Evolutionary conservation across 2,113 vertebrate species (phyloP), one percentile per base, ranked within the genome.

Genomic region (Myotis brandtii): DNA sequence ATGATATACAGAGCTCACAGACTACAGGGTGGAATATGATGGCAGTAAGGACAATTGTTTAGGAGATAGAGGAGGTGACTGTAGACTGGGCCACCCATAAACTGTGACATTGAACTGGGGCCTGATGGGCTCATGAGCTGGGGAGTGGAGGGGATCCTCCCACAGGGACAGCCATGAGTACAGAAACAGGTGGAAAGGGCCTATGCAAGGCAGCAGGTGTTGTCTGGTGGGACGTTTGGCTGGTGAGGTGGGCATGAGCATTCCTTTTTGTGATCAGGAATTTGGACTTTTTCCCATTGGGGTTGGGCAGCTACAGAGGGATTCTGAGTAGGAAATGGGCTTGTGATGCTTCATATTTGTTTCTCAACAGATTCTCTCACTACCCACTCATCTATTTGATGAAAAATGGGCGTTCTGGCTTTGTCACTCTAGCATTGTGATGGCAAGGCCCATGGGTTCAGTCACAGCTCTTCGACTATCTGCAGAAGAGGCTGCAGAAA

Each of bases 391-490:
- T 20, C 62, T 17, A 23, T 32, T 67, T 87, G 75, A 76, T 43
- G 72, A 27, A 80, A 83, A 87, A 34, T 7, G 11, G n/a, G 9
- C 0, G 0, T 52, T 66, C 37, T 48, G 64, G 23, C 48, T 25
- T 23, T n/a, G 34, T 23, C 0, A 0, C 37, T 90, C 16, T 32
- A 27, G 25, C 20, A 46, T 5, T 10, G 46, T 9, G 0, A 5
- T 0, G 0, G 25, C 5, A 4, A 73, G 30, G 18, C 4, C 40
- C 8, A 2, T 4, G 72, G 52, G 5, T 90, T 93, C 70, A 66
- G 0, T n/a, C 25, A 2, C 0, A n/a, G 76, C 2, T 48, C 81
- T 86, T 88, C 2, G 2, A 14, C 6, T 12, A 25, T 48, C 54
- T 54, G 34, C 20, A 5, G 6, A 27, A 79, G 37, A 66, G 48